Evolutionary conservation across 2,113 vertebrate species (phyloP), one percentile per base, ranked within the genome.

Genomic region (Petrocephalus microphthalmus): DNA sequence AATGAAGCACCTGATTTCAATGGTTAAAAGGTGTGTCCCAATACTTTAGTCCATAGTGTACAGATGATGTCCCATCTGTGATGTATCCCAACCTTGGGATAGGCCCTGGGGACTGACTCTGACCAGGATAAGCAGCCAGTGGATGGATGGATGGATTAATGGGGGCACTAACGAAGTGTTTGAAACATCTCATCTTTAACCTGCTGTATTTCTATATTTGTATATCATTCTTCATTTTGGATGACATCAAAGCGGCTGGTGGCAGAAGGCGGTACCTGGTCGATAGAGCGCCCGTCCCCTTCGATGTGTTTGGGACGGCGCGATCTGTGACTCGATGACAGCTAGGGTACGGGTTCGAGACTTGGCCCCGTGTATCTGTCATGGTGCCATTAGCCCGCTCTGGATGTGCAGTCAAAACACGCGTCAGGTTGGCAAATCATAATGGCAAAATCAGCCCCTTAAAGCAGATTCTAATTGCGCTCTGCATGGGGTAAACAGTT

Each of bases 401-500:
- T 7, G 13, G 25, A 86, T 33, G 52, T 47, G 51, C 19, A 42
- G 29, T 88, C 45, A 78, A 86, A 90, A 87, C 88, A 64, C 7
- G 86, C 64, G 64, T 84, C 78, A 53, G 42, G 45, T 84, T 37
- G 8, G 20, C 42, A 42, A 42, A 42, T 89, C 86, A 87, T 91
- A 86, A 91, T 92, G 91, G 83, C 45, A 22, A 49, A 86, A 52
- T 49, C 83, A 22, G 84, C 37, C 17, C 82, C 89, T 90, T 89
- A 64, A 90, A 88, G 82, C 89, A 91, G 57, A 87, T 90, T 53
- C 90, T 94, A 94, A 95, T 94, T 95, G 92, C 92, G 89, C 93
- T 92, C 94, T 94, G 94, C 92, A 89, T 93, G 94, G 91, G 94
- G 93, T 93, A 93, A 95, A 93, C 91, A 94, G 92, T 93, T 93